phyloP scores from a whole-genome alignment of 2,888 invertebrate species.

The Aethes cnicana region DNA sequence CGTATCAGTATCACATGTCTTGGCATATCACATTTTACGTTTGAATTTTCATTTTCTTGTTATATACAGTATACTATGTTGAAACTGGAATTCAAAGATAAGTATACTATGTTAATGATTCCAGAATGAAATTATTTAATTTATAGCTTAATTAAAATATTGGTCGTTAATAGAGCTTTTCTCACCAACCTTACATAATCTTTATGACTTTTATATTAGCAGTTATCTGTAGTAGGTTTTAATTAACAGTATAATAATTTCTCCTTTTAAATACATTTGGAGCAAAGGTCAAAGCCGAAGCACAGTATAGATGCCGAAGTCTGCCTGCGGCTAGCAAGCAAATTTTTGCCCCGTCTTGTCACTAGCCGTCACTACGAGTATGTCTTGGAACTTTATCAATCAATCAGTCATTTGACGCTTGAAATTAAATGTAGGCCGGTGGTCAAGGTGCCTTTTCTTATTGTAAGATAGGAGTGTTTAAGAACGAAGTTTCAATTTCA shows the following conservation, averaged over 20 bases:
- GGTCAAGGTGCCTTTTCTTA: not conserved
- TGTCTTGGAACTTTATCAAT: constrained; percentile 21
- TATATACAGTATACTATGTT: constrained; percentile 11
- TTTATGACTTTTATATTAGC: constrained; percentile 1
- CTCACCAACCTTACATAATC: constrained; percentile 12
- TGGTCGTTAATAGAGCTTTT: constrained; percentile 20
- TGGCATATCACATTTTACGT: constrained; percentile 5
- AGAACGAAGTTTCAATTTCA: not conserved
- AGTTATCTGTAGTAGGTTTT: not conserved
- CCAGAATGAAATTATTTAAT: constrained; percentile 15
- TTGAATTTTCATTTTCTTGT: constrained; percentile 20
- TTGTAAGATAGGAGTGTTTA: constrained; percentile 1
- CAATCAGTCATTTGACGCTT: constrained; percentile 20
- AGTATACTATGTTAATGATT: constrained; percentile 18
- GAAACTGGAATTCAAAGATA: too few species aligned
- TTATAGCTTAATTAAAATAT: constrained; percentile 19
- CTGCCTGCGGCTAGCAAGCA: constrained; percentile 1
- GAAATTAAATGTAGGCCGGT: constrained; percentile 19
- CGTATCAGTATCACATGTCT: constrained; percentile 22
- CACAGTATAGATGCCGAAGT: not conserved
- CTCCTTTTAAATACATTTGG: not conserved
- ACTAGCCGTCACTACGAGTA: constrained; percentile 15
- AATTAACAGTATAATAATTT: not conserved
- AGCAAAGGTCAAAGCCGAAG: constrained; percentile 4
- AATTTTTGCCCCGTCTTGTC: not conserved